Conservation (phyloP, 2,888 invertebrate genomes). For the Drosophila heteroneura region DNA sequence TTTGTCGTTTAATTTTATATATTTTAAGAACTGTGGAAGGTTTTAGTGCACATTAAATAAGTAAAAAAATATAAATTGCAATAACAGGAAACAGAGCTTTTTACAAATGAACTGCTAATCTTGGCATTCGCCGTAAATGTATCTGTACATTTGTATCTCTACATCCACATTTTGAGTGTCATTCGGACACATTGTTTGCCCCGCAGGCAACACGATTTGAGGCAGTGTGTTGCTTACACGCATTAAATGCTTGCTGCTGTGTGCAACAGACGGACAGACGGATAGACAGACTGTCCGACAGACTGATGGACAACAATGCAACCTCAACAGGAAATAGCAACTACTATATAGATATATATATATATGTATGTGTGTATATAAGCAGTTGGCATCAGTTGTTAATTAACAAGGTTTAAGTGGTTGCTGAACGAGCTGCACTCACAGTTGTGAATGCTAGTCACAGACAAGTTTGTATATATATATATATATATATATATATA, state of each 20-base stretch:
- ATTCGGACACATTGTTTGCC: slow-evolving; percentile 25
- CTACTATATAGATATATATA: not conserved
- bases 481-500: not conserved
- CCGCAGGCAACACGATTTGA: slow-evolving; percentile 25
- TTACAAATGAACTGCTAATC: not conserved
- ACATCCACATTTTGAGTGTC: slow-evolving; percentile 15
- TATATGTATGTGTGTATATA: not conserved
- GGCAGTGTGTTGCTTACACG: slow-evolving; percentile 20
- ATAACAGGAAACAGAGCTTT: not conserved
- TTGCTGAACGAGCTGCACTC: slow-evolving; percentile 32
- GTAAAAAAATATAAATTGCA: not conserved
- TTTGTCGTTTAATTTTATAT: not conserved
- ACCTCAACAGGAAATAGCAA: slow-evolving; percentile 14
- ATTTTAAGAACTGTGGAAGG: not conserved
- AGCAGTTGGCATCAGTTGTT: slow-evolving; percentile 31
- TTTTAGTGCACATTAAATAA: not conserved
- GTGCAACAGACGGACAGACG: slow-evolving; percentile 3
- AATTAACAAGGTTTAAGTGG: slow-evolving; percentile 56
- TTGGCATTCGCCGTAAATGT: not conserved
- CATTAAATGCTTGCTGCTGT: slow-evolving; percentile 20
- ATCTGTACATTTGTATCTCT: not conserved
- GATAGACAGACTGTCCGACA: slow-evolving; percentile 10
- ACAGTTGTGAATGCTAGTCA: slow-evolving; percentile 3
- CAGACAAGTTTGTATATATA: not conserved
- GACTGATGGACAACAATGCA: slow-evolving; percentile 27